Conservation (phyloP, 2,888 invertebrate genomes). For the Drosophila subsilvestris region DNA sequence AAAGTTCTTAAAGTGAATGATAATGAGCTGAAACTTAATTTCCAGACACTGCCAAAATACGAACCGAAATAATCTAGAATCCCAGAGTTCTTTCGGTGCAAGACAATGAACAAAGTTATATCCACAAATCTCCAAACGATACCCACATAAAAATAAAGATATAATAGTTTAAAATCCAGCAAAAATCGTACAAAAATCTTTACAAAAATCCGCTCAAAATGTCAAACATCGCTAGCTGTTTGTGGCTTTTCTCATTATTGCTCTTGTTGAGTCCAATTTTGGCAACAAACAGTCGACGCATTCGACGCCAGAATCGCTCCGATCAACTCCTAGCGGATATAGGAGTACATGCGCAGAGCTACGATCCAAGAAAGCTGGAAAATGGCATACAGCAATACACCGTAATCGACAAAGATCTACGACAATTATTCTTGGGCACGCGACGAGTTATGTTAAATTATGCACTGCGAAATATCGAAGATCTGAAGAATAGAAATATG, state of each 20-base stretch:
- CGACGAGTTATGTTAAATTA: conserved; percentile 51
- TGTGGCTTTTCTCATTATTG: neutral
- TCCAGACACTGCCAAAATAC: neutral
- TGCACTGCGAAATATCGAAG: conserved; percentile 47
- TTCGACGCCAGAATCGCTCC: conserved; percentile 57
- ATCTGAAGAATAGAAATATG: conserved; percentile 45
- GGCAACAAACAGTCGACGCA: conserved; percentile 10
- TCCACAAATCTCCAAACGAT: neutral
- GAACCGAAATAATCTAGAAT: neutral
- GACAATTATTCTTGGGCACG: conserved; percentile 55
- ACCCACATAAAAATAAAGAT: neutral
- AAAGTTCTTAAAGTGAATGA: neutral
- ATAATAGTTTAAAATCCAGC: neutral
- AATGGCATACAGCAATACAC: conserved; percentile 66
- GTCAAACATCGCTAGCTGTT: neutral
- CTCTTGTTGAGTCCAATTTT: conserved; percentile 6
- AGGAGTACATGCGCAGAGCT: conserved; percentile 56
- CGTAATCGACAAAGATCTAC: conserved; percentile 60
- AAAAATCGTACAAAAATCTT: neutral
- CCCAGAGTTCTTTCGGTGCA: neutral
- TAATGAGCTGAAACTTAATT: neutral
- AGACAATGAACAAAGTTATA: neutral
- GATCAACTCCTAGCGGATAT: conserved; percentile 58
- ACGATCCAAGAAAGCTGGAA: conserved; percentile 30
- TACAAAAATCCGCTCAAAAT: neutral